These are phyloP conservation scores for Phyllotis vaccarum DNA, from an alignment of 2,797 vertebrate species.

Conservation along the genomic window DNA sequence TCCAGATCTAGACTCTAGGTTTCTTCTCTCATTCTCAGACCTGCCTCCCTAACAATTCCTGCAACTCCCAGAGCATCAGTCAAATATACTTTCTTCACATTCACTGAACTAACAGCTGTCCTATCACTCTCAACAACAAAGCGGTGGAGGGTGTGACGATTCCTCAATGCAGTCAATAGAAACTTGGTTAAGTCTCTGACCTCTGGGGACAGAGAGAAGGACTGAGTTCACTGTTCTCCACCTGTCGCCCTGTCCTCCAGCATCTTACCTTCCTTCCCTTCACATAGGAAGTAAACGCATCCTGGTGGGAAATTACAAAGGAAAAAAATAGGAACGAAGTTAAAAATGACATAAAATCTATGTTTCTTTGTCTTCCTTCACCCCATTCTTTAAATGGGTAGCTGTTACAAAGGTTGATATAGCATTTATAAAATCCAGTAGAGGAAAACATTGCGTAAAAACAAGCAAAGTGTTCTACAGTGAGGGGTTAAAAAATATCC, in stretches of 20 bases:
- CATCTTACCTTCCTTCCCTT: conserved; percentile 39
- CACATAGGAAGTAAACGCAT: background rate
- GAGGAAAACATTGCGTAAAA: conserved; percentile 12
- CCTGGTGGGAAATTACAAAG: background rate
- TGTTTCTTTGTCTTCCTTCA: background rate
- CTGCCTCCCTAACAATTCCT: background rate
- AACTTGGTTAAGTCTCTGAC: conserved; percentile 10
- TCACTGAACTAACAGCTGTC: background rate
- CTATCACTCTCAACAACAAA: background rate
- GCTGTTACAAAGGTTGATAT: conserved; percentile 36
- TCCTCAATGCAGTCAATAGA: background rate
- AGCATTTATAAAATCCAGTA: conserved; percentile 60
- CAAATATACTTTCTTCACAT: conserved; percentile 17
- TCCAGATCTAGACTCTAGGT: background rate
- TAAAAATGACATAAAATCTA: conserved; percentile 52
- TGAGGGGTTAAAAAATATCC: conserved; percentile 45
- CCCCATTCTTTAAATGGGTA: background rate
- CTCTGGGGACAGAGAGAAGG: background rate
- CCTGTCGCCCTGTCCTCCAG: background rate
- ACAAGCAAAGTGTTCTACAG: conserved; percentile 53
- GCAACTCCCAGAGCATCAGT: background rate
- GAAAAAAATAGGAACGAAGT: conserved; percentile 42
- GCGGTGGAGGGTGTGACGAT: background rate
- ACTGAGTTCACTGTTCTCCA: background rate
- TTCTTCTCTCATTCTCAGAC: background rate